These are phyloP conservation scores for Chelonia mydas DNA, from an alignment of 2,797 vertebrate species.

Conservation along the genomic window DNA sequence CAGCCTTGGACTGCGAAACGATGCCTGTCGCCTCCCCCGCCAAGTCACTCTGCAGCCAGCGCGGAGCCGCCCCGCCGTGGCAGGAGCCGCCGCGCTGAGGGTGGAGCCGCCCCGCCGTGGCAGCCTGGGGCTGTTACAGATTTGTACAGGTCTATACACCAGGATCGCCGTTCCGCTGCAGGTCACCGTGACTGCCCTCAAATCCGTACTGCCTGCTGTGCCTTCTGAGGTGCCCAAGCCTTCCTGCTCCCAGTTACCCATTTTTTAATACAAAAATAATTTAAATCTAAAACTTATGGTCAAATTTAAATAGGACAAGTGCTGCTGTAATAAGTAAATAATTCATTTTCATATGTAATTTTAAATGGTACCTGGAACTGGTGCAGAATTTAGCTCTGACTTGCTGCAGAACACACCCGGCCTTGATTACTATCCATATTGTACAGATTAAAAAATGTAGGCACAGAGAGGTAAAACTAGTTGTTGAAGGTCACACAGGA, in stretches of 20 bases:
- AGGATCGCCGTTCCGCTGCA: no score
- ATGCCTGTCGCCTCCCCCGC: no score
- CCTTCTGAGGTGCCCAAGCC: not conserved
- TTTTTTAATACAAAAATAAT: not conserved
- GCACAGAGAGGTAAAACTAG: not conserved
- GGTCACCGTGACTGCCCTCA: not conserved
- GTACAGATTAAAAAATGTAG: not conserved
- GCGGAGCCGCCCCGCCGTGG: no score
- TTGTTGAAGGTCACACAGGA: not conserved
- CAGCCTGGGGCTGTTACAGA: no score
- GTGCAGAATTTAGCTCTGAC: not conserved
- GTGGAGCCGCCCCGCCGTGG: no score
- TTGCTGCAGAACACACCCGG: not conserved
- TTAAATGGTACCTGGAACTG: not conserved
- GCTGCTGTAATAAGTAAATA: not conserved
- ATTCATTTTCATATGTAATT: not conserved
- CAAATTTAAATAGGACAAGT: not conserved
- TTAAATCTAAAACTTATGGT: not conserved
- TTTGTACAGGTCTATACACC: no score
- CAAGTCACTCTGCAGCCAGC: no score
- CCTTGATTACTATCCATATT: not conserved
- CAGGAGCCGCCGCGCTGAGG: no score
- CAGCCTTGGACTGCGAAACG: no score
- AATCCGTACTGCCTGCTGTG: not conserved
- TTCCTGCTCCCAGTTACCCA: not conserved